Conservation (phyloP, 2,113 vertebrate species). For the Canis aureus region DNA sequence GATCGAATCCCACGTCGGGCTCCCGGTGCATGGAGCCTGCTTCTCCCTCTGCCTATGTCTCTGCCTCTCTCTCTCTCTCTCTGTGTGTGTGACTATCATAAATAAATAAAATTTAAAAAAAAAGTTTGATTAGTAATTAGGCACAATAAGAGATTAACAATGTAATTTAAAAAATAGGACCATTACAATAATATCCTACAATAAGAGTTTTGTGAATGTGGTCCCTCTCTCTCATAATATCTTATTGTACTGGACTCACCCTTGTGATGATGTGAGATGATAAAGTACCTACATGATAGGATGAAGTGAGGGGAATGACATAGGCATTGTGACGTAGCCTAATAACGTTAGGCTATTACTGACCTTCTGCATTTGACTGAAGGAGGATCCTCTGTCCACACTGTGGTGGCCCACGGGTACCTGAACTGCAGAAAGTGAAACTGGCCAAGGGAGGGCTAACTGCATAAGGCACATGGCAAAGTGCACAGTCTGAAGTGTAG, state of each 20-base stretch:
- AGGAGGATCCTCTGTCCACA: background rate
- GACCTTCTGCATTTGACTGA: background rate
- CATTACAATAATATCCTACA: background rate
- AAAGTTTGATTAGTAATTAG: background rate
- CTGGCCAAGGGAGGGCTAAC: background rate
- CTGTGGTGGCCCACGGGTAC: too few relatives aligned
- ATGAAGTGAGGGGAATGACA: too few relatives aligned
- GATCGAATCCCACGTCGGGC: too few relatives aligned
- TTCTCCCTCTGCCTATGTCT: too few relatives aligned
- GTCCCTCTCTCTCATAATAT: background rate
- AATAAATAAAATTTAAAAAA: too few relatives aligned
- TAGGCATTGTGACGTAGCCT: background rate
- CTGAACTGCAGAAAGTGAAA: background rate
- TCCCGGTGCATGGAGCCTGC: too few relatives aligned
- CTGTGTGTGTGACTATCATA: too few relatives aligned
- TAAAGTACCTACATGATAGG: too few relatives aligned
- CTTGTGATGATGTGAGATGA: too few relatives aligned
- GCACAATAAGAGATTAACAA: background rate
- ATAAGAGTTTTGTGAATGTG: background rate
- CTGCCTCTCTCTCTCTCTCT: too few relatives aligned
- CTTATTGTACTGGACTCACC: too few relatives aligned
- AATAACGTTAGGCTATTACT: background rate
- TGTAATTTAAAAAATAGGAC: background rate
- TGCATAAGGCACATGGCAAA: background rate
- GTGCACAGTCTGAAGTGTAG: background rate